These are phyloP conservation scores for Coccyzus lansbergi DNA, from an alignment of 2,797 vertebrate species.

Conservation along the genomic window DNA sequence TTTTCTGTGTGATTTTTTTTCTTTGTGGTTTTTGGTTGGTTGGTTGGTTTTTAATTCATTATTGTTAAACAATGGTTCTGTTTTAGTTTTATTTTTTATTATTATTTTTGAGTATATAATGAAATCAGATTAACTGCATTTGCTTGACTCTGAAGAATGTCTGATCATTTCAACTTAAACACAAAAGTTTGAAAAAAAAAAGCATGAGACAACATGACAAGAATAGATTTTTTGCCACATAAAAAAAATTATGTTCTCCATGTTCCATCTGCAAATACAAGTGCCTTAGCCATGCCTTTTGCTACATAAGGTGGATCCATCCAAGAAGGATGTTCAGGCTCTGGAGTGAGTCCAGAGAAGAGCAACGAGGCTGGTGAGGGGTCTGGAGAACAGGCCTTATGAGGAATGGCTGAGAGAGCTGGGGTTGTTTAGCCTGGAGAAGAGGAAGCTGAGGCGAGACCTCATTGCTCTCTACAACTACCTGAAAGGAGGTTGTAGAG, in stretches of 20 bases:
- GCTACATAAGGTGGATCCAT: too few species aligned
- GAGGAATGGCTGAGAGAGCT: too few species aligned
- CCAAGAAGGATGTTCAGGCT: too few species aligned
- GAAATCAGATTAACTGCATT: background rate
- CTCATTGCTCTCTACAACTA: too few species aligned
- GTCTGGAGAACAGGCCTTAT: too few species aligned
- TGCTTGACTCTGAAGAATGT: background rate
- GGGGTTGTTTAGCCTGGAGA: too few species aligned
- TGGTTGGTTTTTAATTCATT: background rate
- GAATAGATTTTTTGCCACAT: background rate
- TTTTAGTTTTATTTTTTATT: background rate
- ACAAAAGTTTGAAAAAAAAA: background rate
- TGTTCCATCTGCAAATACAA: background rate
- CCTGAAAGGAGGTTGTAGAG: too few species aligned
- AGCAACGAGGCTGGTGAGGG: too few species aligned
- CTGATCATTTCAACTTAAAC: background rate
- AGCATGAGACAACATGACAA: background rate
- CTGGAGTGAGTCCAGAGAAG: too few species aligned
- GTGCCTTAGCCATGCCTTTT: background rate
- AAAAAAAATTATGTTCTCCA: background rate
- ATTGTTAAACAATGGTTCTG: background rate
- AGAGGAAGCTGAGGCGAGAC: too few species aligned
- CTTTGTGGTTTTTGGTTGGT: background rate
- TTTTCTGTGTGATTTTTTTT: too few species aligned
- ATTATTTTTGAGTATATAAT: background rate